Evolutionary conservation across 2,113 vertebrate genomes (phyloP), one percentile per base, ranked within the genome.

Genomic region (Leptodactylus fuscus): DNA sequence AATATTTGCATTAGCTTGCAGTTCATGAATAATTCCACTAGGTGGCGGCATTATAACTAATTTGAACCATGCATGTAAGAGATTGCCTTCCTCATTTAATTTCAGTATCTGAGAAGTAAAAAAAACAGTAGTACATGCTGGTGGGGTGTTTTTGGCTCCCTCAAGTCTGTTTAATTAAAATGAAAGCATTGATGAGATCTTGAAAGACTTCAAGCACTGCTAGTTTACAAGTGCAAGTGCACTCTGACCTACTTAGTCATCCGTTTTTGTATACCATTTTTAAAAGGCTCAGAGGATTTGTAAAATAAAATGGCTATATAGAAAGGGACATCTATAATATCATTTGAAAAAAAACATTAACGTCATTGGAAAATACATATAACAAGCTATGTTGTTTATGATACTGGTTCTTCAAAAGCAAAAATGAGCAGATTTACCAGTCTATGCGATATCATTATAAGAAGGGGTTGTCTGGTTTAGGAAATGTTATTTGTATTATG

Each of bases 141-240:
- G 16, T n/a, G n/a, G n/a, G n/a, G n/a, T 67, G 16, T 67, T 49
- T 69, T 69, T 69, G 60, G 80, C 44, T 81, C 80, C 60, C 5
- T 29, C 44, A 81, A 49, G 38, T 69, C 58, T 34, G 44, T 34
- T 81, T 81, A 69, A 81, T 81, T 81, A 69, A 69, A 81, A 69
- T 20, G 16, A 67, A 67, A 81, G 41, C 80, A 69, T 9, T 49
- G 41, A 81, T 81, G 62, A 81, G 80, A 48, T 81, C 27, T 81
- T 81, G 24, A 62, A 60, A 67, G 29, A 69, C 60, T 81, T 46
- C 60, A 46, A 81, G 60, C 80, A 49, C 80, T 67, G 27, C 62
- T 49, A 69, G 60, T 81, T 69, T 69, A 69, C 60, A 49, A 27
- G 62, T 65, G n/a, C 60, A 81, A 29, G 15, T 81, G 60, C 18